Evolutionary conservation across 2,113 vertebrate species (phyloP), one percentile per base, ranked within the genome.

Genomic region (Perca schrenkii): DNA sequence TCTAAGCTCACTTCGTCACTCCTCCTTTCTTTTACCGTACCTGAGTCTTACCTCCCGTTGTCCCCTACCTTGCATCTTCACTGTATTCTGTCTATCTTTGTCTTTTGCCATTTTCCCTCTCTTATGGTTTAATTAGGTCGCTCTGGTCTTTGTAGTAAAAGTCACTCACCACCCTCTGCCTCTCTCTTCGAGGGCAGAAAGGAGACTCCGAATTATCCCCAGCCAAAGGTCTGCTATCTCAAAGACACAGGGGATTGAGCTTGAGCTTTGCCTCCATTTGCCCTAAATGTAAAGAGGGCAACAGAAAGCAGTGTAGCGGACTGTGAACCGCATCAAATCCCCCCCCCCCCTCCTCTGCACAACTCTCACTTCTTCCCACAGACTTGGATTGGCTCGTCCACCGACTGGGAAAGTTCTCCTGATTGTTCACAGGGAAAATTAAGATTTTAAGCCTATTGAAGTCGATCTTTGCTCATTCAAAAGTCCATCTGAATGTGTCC

Each of bases 381-480:
- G 69, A 92, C 91, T 92, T 92, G 92, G 94, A 94, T 94, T 95
- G 93, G 92, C 87, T 88, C 53, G 86, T 85, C 89, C 89, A 60
- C 85, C 82, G 86, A 93, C 90, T 93, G 93, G 93, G 89, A 95
- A 95, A 94, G 92, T 93, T 93, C 11, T 93, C 76, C 89, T 82
- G 91, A 94, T 96, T 95, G 94, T 95, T 95, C 90, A 76, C 86
- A 90, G 86, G 87, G 92, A 93, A 94, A 96, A 95, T 94, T 92
- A 94, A 93, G 93, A 95, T 94, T 95, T 94, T 95, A 96, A 95
- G 94, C 94, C 94, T 93, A 95, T 96, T 95, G 95, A 95, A 95
- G 94, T 93, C 60, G 91, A 94, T 96, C 92, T 94, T 82, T 91
- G 87, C 89, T 93, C 90, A 75, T 93, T 94, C 82, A 93, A 92